Percentiles rank a stretch among this genome's conserved stretches.
Conservation (phyloP, 2,797 vertebrate species). For the Oryzias dopingdopingensis region DNA sequence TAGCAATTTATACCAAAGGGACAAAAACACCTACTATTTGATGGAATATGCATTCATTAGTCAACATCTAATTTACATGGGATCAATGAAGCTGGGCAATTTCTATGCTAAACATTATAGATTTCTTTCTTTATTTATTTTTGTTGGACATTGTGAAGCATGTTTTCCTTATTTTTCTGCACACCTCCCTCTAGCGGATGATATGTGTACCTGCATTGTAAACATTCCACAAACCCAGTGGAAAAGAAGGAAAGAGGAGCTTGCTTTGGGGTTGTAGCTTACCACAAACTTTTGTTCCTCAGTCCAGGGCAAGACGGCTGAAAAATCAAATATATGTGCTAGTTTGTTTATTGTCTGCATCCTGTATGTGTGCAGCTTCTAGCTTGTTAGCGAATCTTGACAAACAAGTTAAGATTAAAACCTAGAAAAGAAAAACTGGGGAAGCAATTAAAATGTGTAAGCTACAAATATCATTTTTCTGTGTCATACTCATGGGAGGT, state of each 20-base stretch:
- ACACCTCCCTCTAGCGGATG: constrained; percentile 74
- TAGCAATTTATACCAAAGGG: constrained; percentile 51
- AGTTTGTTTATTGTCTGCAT: too few relatives aligned
- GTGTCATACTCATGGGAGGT: background rate
- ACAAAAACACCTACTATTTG: constrained; percentile 31
- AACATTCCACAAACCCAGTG: constrained; percentile 40
- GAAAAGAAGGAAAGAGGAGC: constrained; percentile 15
- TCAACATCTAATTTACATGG: constrained; percentile 48
- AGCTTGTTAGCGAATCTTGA: too few relatives aligned
- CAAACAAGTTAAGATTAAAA: too few relatives aligned
- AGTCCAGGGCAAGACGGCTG: too few relatives aligned
- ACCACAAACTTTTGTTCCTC: too few relatives aligned
- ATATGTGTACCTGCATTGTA: constrained; percentile 54
- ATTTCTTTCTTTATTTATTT: too few relatives aligned
- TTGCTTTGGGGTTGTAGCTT: constrained; percentile 3
- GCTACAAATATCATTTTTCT: background rate
- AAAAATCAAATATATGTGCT: too few relatives aligned
- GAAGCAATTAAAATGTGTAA: too few relatives aligned
- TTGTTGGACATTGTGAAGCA: too few relatives aligned
- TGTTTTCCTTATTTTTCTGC: constrained; percentile 43
- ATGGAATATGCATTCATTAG: constrained; percentile 44
- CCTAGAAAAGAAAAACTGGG: too few relatives aligned
- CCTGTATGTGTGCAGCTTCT: too few relatives aligned
- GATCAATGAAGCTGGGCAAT: constrained; percentile 37
- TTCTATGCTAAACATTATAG: background rate